phyloP scores from a whole-genome alignment of 1,140 invertebrate genomes.

The Drosophila arawakana region DNA sequence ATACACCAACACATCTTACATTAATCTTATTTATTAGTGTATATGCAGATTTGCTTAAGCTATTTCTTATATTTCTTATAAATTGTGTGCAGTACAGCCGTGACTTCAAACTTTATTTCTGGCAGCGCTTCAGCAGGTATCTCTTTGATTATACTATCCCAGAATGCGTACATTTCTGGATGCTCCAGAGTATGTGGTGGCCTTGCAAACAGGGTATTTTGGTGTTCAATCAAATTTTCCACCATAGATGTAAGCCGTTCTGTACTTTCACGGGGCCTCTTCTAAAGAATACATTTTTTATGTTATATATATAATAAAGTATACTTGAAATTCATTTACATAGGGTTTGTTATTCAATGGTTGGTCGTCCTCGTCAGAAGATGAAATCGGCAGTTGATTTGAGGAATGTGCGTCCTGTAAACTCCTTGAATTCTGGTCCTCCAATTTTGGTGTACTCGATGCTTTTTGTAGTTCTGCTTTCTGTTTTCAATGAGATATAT shows the following conservation, averaged over 20 bases:
- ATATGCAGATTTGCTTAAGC: neutral
- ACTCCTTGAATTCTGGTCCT: neutral
- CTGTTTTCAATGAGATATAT: neutral
- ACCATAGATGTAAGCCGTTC: conserved; percentile 8
- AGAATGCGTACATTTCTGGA: conserved; percentile 23
- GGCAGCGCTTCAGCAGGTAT: conserved; percentile 17
- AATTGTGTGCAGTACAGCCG: conserved; percentile 21
- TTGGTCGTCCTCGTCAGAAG: conserved; percentile 16
- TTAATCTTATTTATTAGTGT: neutral
- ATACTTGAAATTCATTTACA: neutral
- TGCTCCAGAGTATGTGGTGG: neutral
- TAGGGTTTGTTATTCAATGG: neutral
- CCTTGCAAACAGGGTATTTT: conserved; percentile 4
- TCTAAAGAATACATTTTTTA: neutral
- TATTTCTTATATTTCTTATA: conserved; percentile 24
- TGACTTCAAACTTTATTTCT: conserved; percentile 31
- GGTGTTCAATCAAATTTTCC: conserved; percentile 13
- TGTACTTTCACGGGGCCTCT: conserved; percentile 1
- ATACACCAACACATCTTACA: neutral
- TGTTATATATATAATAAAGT: neutral
- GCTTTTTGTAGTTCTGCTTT: neutral
- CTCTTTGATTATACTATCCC: conserved; percentile 31
- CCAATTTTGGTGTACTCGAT: neutral
- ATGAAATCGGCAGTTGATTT: neutral
- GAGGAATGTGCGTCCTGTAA: neutral